Evolutionary conservation across 2,888 invertebrate species (phyloP), one percentile per base, ranked within the genome.

Genomic region (Salpingus planirostris): DNA sequence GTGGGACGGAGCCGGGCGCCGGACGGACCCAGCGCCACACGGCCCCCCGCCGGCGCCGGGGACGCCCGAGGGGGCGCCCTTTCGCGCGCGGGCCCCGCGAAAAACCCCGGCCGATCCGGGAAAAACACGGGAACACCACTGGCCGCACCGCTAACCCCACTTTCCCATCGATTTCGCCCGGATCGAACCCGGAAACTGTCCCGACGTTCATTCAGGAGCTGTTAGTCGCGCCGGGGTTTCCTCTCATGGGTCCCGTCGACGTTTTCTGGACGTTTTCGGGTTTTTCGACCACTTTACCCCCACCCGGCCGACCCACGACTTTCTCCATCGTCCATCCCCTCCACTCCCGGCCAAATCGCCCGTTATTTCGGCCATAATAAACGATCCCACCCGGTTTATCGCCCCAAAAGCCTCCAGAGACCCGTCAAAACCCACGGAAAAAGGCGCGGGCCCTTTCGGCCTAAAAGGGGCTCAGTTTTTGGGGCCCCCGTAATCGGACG

Each of bases 141-240:
- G n/a, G n/a, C n/a, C n/a, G n/a, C n/a, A n/a, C n/a, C n/a, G n/a
- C 57, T 64, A 64, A 64, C 64, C 64, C 57, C 54, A 63, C 61
- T 61, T 62, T 59, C 48, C 42, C 62, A 64, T 64, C 53, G 64
- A 63, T 62, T 62, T 59, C 57, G n/a, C n/a, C n/a, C n/a, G n/a
- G n/a, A n/a, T n/a, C n/a, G n/a, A n/a, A n/a, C n/a, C n/a, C n/a
- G n/a, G n/a, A n/a, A n/a, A n/a, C n/a, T n/a, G n/a, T n/a, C n/a
- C n/a, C n/a, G n/a, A n/a, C n/a, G n/a, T n/a, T n/a, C n/a, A n/a
- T n/a, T n/a, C n/a, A n/a, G n/a, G n/a, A n/a, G n/a, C 57, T 53
- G 41, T 3, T 8, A 22, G n/a, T 12, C 24, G 14, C 21, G 23
- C 11, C 24, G 11, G 3, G 18, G 18, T 12, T 21, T 34, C 14